Evolutionary conservation across 2,888 invertebrate species (phyloP), one percentile per base, ranked within the genome.

Genomic region (Phaonia tiefii): DNA sequence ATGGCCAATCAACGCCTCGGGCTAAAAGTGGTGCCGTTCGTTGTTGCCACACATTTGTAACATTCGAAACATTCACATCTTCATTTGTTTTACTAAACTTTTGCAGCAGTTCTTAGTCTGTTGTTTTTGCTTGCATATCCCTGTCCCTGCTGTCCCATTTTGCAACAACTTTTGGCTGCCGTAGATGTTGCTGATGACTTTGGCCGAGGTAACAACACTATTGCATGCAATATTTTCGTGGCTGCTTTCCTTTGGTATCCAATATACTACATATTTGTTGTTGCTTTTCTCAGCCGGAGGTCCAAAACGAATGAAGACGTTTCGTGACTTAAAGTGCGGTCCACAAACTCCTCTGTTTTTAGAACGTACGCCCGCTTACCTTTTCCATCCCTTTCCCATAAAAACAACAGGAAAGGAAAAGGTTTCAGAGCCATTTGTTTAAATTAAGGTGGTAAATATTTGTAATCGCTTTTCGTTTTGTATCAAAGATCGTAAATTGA

Each of bases 291-390:
- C 85, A 83, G 85, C 85, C 85, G 86, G 86, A 86, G 87, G 86
- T 85, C 86, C 83, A 83, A 76, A 77, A 83, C 85, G 87, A 88
- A 89, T 89, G 86, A 89, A 90, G 89, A 89, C 86, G 89, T 89
- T 89, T 89, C 90, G 90, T 90, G 90, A 90, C 89, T 88, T 83
- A 75, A 80, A 79, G 84, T 79, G 79, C 79, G 74, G 46, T 73
- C 78, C 49, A 73, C 37, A 69, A 70, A 65, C 56, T 56, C 49
- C 31, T 31, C 60, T 22, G 10, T 31, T 15, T 58, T 60, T 31
- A 11, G 2, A 44, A 25, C 31, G 15, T 46, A 17, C 31, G 25
- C n/a, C 7, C 37, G 25, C 13, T 25, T 25, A 58, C n/a, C 4
- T 46, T 17, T 31, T 31, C 31, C 8, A 31, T n/a, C 31, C 31